Evolutionary conservation across 2,888 invertebrate species (phyloP), one percentile per base, ranked within the genome.

Genomic region (Campopleginae sp.): DNA sequence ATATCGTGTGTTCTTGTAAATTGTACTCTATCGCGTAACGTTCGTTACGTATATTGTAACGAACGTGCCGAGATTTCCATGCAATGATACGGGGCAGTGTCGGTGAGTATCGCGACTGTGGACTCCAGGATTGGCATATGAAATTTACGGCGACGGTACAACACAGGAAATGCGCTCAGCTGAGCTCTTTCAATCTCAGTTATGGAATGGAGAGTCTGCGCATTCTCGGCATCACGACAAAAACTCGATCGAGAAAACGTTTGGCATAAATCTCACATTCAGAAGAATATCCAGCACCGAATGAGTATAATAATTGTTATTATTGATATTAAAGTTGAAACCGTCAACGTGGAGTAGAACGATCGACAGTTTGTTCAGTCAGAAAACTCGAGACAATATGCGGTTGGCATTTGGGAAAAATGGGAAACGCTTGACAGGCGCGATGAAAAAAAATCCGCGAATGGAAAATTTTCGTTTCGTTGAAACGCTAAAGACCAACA

Each of bases 81-180:
- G 48, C 38, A 17, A 66, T 27, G 70, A 51, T 46, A 77, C 54
- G 51, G 33, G n/a, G 54, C 78, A 31, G 74, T 10, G 80, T 85
- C 86, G 86, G 86, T 85, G 72, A 66, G 31, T 48, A 58, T 31
- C 48, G 71, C 82, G 81, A 82, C 84, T 77, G 80, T 42, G 76
- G 71, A 80, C 86, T 80, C 84, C 84, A 87, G 89, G 90, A 91
- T 90, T 89, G 89, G 89, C 90, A 89, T 91, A 91, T 90, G 90
- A 91, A 91, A 91, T 91, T 91, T 91, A 91, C 91, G 89, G 88
- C 90, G 88, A 84, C 89, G 61, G 42, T 89, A 88, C 88, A 90
- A 88, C 88, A 87, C 88, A 87, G 88, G 89, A 91, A 90, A 88
- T 84, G 87, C 89, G 80, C 87, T 87, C 84, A 70, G 63, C 86